phyloP scores from a whole-genome alignment of 2,888 invertebrate species.

The Ophioninae sp. region DNA sequence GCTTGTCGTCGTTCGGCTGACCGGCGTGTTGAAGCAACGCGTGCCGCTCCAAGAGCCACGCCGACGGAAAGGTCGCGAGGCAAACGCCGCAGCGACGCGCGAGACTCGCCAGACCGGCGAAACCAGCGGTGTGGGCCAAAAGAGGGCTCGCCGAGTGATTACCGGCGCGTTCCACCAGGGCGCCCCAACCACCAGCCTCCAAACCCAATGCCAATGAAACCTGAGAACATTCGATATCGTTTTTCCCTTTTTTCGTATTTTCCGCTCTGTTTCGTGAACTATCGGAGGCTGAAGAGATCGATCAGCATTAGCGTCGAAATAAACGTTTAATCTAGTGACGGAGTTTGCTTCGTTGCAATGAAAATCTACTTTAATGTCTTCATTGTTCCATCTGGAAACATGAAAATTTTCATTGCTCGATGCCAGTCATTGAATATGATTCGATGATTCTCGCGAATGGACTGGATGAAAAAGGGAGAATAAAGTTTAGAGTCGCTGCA shows the following conservation, averaged over 20 bases:
- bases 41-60: conserved; percentile 94
- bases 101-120: conserved; percentile 77
- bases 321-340: too few relatives aligned
- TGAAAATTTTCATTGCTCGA: too few relatives aligned
- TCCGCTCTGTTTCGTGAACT: not conserved
- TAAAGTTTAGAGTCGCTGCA: too few relatives aligned
- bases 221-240: conserved; percentile 68
- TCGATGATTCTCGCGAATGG: too few relatives aligned
- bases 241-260: conserved; percentile 14
- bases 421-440: too few relatives aligned
- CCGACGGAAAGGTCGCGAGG: conserved; percentile 92
- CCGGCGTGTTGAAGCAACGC: conserved; percentile 91
- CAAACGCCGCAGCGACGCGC: conserved; percentile 89
- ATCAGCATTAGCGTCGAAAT: not conserved
- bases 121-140: conserved; percentile 66
- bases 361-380: too few relatives aligned
- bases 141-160: conserved; percentile 79
- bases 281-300: not conserved
- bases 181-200: conserved; percentile 81
- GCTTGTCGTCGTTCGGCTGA: conserved; percentile 89
- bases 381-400: too few relatives aligned
- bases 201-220: conserved; percentile 78
- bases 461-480: too few relatives aligned
- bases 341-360: too few relatives aligned
- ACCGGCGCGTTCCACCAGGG: conserved; percentile 76